phyloP scores from a whole-genome alignment of 2,113 vertebrate genomes.

The Microtus oregoni region DNA sequence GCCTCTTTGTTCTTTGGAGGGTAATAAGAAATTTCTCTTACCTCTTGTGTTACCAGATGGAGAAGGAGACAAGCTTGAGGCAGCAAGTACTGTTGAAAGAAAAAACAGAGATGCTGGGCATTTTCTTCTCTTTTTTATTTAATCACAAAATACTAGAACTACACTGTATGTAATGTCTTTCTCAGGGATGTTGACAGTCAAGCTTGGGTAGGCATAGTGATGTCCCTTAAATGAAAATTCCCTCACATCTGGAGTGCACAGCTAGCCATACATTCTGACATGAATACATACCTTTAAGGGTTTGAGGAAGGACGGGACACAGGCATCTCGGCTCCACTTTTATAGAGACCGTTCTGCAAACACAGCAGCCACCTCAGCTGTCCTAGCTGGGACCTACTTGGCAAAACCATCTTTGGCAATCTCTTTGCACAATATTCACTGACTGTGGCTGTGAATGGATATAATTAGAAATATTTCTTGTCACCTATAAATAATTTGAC shows the following conservation, averaged over 20 bases:
- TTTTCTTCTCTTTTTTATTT: background rate
- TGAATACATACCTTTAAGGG: slow-evolving; percentile 84
- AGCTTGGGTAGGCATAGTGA: background rate
- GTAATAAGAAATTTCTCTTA: slow-evolving; percentile 81
- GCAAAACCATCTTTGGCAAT: slow-evolving; percentile 83
- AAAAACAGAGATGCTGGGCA: slow-evolving; percentile 56
- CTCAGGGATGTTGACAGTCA: slow-evolving; percentile 48
- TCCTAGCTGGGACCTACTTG: slow-evolving; percentile 85
- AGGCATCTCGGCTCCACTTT: slow-evolving; percentile 77
- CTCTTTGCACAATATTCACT: slow-evolving; percentile 86
- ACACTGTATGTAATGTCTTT: background rate
- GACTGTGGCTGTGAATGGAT: slow-evolving; percentile 87
- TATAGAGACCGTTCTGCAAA: slow-evolving; percentile 87
- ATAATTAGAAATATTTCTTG: slow-evolving; percentile 89
- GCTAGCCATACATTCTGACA: slow-evolving; percentile 20
- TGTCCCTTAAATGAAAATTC: background rate
- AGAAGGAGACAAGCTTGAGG: slow-evolving; percentile 64
- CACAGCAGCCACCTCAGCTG: slow-evolving; percentile 85
- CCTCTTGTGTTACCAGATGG: slow-evolving; percentile 82
- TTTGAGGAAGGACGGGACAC: slow-evolving; percentile 82
- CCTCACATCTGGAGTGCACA: slow-evolving; percentile 58
- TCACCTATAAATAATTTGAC: slow-evolving; percentile 89
- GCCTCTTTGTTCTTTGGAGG: slow-evolving; percentile 34
- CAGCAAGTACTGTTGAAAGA: slow-evolving; percentile 75
- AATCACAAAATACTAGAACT: slow-evolving; percentile 65